These are phyloP conservation scores for Dasysyrphus tricinctus DNA, from an alignment of 2,888 invertebrate species.

Conservation along the genomic window DNA sequence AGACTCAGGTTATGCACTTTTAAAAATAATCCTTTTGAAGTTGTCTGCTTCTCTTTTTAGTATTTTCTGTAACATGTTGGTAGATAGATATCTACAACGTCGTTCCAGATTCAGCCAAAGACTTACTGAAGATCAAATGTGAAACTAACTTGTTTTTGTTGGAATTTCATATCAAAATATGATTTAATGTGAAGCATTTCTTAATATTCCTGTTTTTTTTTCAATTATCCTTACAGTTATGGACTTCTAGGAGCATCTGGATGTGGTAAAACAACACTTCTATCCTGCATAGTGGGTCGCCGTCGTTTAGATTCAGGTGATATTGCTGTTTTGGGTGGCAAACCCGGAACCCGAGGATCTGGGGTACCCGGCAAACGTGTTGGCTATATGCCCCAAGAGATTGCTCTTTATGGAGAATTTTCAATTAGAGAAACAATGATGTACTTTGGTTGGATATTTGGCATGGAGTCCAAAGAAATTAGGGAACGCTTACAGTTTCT, in stretches of 20 bases:
- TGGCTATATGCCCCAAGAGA: conserved; percentile 99
- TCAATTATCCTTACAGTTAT: too few species aligned
- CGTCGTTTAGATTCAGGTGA: conserved; percentile 93
- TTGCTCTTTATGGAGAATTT: conserved; percentile 95
- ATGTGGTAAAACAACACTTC: conserved; percentile 97
- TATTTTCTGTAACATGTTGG: too few species aligned
- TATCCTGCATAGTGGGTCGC: conserved; percentile 96
- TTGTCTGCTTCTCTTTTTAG: too few species aligned
- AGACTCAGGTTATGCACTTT: too few species aligned
- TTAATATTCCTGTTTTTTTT: too few species aligned
- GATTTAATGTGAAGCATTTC: too few species aligned
- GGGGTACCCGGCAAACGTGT: conserved; percentile 96
- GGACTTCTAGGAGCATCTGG: conserved; percentile 97
- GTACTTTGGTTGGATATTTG: conserved; percentile 98
- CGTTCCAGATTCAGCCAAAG: too few species aligned
- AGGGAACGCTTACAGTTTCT: conserved; percentile 92
- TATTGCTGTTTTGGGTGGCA: conserved; percentile 94
- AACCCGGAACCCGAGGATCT: conserved; percentile 94
- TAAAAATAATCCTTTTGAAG: too few species aligned
- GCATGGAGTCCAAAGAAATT: conserved; percentile 93
- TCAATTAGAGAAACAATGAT: conserved; percentile 97
- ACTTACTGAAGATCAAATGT: too few species aligned
- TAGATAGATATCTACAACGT: too few species aligned
- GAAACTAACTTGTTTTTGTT: too few species aligned
- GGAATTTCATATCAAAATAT: too few species aligned